Evolutionary conservation across 1,140 invertebrate genomes (phyloP), one percentile per base, ranked within the genome.

Genomic region (Ceratina calcarata): DNA sequence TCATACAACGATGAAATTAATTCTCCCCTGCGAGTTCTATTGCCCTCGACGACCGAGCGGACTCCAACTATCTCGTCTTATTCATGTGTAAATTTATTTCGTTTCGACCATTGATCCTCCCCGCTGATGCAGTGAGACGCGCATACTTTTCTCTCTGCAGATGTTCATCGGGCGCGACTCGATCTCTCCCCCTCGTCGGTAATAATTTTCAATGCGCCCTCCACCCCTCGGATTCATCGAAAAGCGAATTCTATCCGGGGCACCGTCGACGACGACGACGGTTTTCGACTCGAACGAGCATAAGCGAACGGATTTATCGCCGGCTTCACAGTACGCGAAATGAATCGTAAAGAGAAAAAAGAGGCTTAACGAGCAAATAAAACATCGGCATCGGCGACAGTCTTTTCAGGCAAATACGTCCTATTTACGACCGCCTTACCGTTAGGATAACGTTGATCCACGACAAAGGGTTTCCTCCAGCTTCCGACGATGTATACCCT

Each of bases 321-420:
- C 24, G 37, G 15, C 2, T 71, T 12, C 68, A 13, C 22, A 27
- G 58, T 3, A 78, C 37, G 62, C 70, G 62, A 67, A 74, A 79
- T 60, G 70, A 79, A 53, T 79, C 78, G 78, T 79, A 79, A 79
- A 78, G 61, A 49, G 51, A 65, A 22, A 20, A 32, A 67, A 24
- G 24, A 16, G 18, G 32, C 53, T 74, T 74, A 74, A 74, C 71
- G 61, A 66, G 70, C 22, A 24, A 61, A 65, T 67, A 79, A 79
- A 79, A 67, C 71, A n/a, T 58, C 60, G 60, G 13, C 32, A 45
- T 45, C 37, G 2, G 37, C 27, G 15, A 27, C 16, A 64, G 27
- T 37, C 62, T 18, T 45, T 27, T 37, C 51, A 51, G 51, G 61
- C 27, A 73, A 78, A 73, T 66, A 58, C 77, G 60, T 66, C 10